Evolutionary conservation across 2,113 vertebrate species (phyloP), one percentile per base, ranked within the genome.

Genomic region (Anolis sagrei): DNA sequence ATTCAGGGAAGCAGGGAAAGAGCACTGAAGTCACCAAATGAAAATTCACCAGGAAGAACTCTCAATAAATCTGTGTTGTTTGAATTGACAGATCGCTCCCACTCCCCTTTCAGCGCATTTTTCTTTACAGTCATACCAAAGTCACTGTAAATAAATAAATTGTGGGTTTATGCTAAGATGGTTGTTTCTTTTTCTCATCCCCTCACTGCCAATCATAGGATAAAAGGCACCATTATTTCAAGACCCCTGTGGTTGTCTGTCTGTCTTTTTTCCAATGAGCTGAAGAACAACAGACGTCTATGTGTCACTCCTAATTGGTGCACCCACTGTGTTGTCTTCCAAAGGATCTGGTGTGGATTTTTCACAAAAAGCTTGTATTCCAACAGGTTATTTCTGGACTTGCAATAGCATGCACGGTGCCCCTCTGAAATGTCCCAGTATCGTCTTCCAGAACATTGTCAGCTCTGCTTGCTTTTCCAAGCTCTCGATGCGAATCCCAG

Each of bases 161-260:
- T 72, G 2, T 64, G 86, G 49, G 39, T 75, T 90, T 93, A 93
- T 92, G 91, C 82, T 91, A 93, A 94, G 87, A 90, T 91, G 84
- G 64, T 75, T 83, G 77, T 86, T 90, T 88, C 81, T 82, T 68
- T 29, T 81, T 74, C 85, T 90, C 90, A 90, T 81, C 79, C 86
- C 82, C 90, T 74, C 90, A 82, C 89, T 92, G 93, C 87, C 93
- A 93, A 70, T 94, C 93, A 92, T 69, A 88, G 78, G 80, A 93
- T 92, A 39, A 94, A 94, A 93, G 89, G 36, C 91, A 64, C 86
- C 92, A 90, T 95, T 94, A 94, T 93, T 94, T 90, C 81, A 85
- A 93, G 89, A 94, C 92, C 92, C 94, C 93, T 92, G 91, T 89
- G 79, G 93, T 80, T 94, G 91, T 93, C 80, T 94, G 92, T 95